Evolutionary conservation across 1,140 invertebrate species (phyloP), one percentile per base, ranked within the genome.

Genomic region (Lordiphosa stackelbergi): DNA sequence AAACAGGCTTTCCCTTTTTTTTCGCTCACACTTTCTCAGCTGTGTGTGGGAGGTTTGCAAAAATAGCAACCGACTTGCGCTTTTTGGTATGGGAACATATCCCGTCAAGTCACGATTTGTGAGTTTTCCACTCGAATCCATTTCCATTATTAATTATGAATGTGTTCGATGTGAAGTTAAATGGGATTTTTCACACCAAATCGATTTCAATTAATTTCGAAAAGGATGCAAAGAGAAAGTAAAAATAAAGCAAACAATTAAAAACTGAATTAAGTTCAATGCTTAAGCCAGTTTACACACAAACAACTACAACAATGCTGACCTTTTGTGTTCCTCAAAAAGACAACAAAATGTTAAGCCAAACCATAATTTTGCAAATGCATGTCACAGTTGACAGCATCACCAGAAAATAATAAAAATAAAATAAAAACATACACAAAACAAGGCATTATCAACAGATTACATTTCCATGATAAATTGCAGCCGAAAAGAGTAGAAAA

Each of bases 131-230:
- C 70, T 66, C 46, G 66, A 81, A 57, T 53, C 54, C 43, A 54
- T 63, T 79, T 63, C 57, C 51, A 46, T 78, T 62, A 70, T 79
- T 73, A 78, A 78, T 79, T 70, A 79, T 73, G 11, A 51, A 57
- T 43, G 28, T 35, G 38, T 52, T 31, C 6, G 7, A 24, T 48
- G 28, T 40, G 34, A 10, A 42, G 28, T 49, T 49, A 36, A 49
- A 46, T 31, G 43, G 42, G 43, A 46, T 46, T 34, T 49, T 13
- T 9, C 34, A 49, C 34, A 37, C 10, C 47, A 35, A 60, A 35
- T 43, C 38, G 19, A 40, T 40, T 28, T 40, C 45, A 31, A 53
- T 64, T 68, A 48, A 58, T 41, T 13, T 11, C 5, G 36, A 16
- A 49, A 37, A 35, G 43, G 43, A 46, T 46, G 12, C 24, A 28